phyloP scores from a whole-genome alignment of 2,113 vertebrate genomes.

The Phylloscopus trochilus region DNA sequence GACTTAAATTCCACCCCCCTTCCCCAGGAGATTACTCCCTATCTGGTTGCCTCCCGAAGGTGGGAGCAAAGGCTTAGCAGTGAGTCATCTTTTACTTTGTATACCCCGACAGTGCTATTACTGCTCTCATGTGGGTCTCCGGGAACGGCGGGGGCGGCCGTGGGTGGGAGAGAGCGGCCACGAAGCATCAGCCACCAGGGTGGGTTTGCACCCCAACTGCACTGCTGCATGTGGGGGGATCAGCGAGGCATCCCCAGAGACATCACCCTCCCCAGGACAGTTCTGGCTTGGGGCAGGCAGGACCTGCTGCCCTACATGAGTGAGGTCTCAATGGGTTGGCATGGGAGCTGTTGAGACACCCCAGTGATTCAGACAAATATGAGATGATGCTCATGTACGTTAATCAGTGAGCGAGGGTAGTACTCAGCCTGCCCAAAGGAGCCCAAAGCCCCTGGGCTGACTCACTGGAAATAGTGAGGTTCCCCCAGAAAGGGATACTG shows the following conservation, averaged over 20 bases:
- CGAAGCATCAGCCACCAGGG: background rate
- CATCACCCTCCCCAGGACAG: accelerated
- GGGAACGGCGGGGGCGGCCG: accelerated
- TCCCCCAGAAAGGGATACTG: background rate
- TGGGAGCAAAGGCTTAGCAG: constrained; percentile 48
- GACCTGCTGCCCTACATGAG: accelerated
- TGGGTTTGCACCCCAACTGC: background rate
- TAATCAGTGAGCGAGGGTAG: background rate
- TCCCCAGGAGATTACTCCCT: constrained; percentile 34
- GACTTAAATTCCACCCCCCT: constrained; percentile 41
- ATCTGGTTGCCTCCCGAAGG: constrained; percentile 29
- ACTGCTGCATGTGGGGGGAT: background rate
- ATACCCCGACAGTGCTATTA: background rate
- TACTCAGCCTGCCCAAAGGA: background rate
- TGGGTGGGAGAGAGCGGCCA: background rate
- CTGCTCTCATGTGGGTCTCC: constrained; percentile 32
- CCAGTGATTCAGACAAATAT: background rate
- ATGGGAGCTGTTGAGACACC: background rate
- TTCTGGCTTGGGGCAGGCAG: background rate
- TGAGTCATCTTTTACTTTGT: constrained; percentile 37
- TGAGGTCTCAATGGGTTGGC: background rate
- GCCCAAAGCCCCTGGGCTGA: background rate
- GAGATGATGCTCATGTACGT: background rate
- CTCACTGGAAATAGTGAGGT: background rate
- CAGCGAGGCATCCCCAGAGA: background rate